Conservation (phyloP, 2,797 vertebrate species). For the Trichosurus vulpecula region DNA sequence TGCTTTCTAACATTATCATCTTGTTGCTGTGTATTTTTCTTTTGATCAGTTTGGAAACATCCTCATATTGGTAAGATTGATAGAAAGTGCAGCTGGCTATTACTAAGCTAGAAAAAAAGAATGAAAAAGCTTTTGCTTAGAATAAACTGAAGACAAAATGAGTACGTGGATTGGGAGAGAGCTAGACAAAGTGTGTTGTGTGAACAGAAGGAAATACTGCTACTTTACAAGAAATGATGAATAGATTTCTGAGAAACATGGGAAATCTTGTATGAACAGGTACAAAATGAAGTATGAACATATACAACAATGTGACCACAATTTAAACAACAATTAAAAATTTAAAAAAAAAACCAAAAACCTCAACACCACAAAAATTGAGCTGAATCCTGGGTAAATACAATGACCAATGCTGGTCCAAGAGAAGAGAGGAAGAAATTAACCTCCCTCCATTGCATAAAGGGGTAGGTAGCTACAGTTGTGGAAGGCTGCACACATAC, state of each 20-base stretch:
- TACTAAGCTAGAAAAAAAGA: constrained; percentile 52
- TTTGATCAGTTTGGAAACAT: constrained; percentile 21
- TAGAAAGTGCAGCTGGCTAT: constrained; percentile 36
- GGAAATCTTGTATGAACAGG: neutral
- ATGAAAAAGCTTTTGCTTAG: neutral
- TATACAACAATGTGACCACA: neutral
- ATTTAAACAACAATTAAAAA: neutral
- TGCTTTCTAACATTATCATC: constrained; percentile 39
- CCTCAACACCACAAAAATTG: neutral
- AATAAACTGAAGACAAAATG: neutral
- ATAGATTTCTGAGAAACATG: neutral
- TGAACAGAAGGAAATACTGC: neutral
- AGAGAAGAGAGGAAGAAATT: neutral
- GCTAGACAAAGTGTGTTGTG: neutral
- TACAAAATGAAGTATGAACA: neutral
- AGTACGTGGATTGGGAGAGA: neutral
- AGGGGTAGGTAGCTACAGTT: neutral
- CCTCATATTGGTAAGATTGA: constrained; percentile 27
- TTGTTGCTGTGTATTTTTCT: constrained; percentile 38
- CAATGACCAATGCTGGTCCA: neutral
- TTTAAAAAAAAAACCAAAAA: neutral
- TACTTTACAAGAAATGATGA: neutral
- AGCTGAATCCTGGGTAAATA: neutral
- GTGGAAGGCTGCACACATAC: neutral
- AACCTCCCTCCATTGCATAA: neutral